Evolutionary conservation across 2,113 vertebrate species (phyloP), one percentile per base, ranked within the genome.

Genomic region (Halcyon senegalensis): DNA sequence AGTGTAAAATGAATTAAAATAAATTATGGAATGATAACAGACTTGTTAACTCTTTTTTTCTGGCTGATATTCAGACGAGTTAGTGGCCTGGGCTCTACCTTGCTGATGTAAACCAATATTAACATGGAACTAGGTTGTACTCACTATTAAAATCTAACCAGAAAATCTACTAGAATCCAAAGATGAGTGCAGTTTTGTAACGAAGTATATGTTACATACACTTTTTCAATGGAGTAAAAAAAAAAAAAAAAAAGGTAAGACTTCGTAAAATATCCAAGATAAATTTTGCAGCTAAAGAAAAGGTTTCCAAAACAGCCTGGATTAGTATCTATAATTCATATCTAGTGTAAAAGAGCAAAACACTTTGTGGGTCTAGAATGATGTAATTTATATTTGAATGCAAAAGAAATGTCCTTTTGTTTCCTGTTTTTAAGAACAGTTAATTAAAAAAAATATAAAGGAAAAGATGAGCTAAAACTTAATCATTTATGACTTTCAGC

Each of bases 181-280:
- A 59, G 44, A 30, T 28, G 0, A 0, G 0, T 30, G 25, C 3
- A 5, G 3, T 70, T 82, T 66, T 85, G 24, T 50, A 87, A 41
- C 13, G 64, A 6, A 66, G 6, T 17, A 18, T 21, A 51, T 19
- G 31, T 46, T n/a, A 84, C 69, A 2, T 37, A 16, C 1, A 2
- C 16, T 35, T 60, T 39, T 69, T 62, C 7, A 6, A 3, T 75
- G 9, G 10, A 64, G 11, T 39, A 13, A 46, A 46, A 46, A 46
- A 46, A 46, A 30, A n/a, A 41, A 33, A 66, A 48, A 27, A 59
- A 68, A 44, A 76, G 2, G 1, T 28, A 43, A 27, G 4, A 30
- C 10, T 81, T 60, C 10, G 31, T 70, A 68, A 89, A 44, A 62
- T 30, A 5, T n/a, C 11, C 3, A 72, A 56, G 11, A 28, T 3